Evolutionary conservation across 2,113 vertebrate genomes (phyloP).

Genomic region (Nansenia antarctica): DNA sequence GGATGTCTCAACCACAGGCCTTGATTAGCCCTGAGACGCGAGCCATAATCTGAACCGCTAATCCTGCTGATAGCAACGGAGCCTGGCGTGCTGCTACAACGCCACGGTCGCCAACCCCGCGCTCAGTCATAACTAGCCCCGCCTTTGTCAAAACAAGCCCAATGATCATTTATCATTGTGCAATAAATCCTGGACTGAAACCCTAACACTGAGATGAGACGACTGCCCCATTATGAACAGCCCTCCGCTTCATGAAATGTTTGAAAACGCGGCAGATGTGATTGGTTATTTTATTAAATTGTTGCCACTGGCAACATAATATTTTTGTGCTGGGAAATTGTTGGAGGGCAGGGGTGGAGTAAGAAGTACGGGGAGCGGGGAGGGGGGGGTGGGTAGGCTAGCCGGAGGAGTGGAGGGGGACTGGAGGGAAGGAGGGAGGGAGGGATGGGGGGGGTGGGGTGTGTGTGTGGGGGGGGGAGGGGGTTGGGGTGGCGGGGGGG

Average conservation of each 20-base stretch:
- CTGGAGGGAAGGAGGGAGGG: slow-evolving; percentile 26
- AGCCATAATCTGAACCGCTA: slow-evolving; percentile 77
- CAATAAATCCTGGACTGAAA: slow-evolving; percentile 69
- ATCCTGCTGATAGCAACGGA: slow-evolving; percentile 73
- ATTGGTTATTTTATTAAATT: slow-evolving; percentile 76
- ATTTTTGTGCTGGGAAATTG: slow-evolving; percentile 69
- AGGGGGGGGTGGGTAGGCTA: slow-evolving; percentile 18
- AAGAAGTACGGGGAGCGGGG: too few species aligned
- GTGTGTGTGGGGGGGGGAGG: too few species aligned
- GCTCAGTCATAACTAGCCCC: slow-evolving; percentile 72
- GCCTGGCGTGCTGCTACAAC: slow-evolving; percentile 68
- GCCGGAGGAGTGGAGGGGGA: slow-evolving; percentile 22
- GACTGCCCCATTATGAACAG: slow-evolving; percentile 50
- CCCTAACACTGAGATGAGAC: slow-evolving; percentile 64
- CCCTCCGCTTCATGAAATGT: slow-evolving; percentile 65
- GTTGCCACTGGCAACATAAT: slow-evolving; percentile 77
- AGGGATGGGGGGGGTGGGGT: not conserved
- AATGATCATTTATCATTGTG: slow-evolving; percentile 74
- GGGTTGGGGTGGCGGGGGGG: slow-evolving; percentile 11
- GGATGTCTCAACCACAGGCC: slow-evolving; percentile 49
- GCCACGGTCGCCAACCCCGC: slow-evolving; percentile 45
- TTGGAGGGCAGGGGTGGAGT: slow-evolving; percentile 62
- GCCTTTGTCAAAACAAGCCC: slow-evolving; percentile 81
- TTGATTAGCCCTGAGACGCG: slow-evolving; percentile 71
- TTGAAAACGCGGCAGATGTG: slow-evolving; percentile 71